Conservation (phyloP, 2,888 invertebrate species). For the Watsonalla binaria region DNA sequence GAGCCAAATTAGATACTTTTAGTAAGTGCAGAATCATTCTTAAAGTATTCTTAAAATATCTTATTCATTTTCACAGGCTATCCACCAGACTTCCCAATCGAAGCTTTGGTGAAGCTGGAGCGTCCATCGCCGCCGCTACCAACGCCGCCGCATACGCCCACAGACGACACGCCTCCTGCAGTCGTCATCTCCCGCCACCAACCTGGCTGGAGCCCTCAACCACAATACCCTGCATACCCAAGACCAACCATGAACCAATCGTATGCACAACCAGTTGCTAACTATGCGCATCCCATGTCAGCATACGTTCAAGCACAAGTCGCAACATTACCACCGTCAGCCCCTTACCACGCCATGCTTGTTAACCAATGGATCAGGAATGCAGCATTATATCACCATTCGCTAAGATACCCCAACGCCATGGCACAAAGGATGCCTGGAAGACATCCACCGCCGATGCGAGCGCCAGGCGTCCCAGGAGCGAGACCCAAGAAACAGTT, state of each 20-base stretch:
- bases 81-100: conserved; percentile 78
- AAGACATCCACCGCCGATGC: conserved; percentile 74
- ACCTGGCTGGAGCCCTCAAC: conserved; percentile 54
- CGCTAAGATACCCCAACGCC: conserved; percentile 67
- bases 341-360: conserved; percentile 79
- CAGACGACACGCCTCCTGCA: conserved; percentile 78
- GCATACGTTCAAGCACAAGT: conserved; percentile 72
- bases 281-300: conserved; percentile 63
- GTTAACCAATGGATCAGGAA: conserved; percentile 87
- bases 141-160: conserved; percentile 87
- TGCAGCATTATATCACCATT: conserved; percentile 83
- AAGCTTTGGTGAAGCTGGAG: conserved; percentile 79
- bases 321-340: conserved; percentile 62
- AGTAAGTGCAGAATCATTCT: background rate
- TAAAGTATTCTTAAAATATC: conserved; percentile 3
- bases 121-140: conserved; percentile 81
- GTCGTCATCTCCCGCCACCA: conserved; percentile 66
- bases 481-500: conserved; percentile 89
- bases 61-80: conserved; percentile 65
- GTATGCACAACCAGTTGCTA: conserved; percentile 61
- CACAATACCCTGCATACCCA: conserved; percentile 59
- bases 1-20: too few species aligned
- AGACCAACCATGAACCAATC: conserved; percentile 59
- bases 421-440: conserved; percentile 74
- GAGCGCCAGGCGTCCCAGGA: conserved; percentile 77